These are phyloP conservation scores for Papilio helenus DNA, from an alignment of 1,140 invertebrate species.

Conservation along the genomic window DNA sequence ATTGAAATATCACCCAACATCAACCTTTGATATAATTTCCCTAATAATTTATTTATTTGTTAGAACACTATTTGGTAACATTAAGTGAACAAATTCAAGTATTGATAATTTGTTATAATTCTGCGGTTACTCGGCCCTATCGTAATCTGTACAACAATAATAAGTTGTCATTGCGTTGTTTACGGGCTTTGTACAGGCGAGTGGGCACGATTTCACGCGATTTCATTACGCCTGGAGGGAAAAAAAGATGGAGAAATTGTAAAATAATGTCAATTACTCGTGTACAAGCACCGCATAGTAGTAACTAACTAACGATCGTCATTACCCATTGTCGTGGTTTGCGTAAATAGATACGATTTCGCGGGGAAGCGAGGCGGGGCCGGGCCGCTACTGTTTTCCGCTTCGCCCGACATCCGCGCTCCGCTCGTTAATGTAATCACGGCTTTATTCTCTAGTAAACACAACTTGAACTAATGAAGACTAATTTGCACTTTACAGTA, in stretches of 20 bases:
- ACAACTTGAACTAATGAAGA: constrained; percentile 49
- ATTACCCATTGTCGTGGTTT: constrained; percentile 78
- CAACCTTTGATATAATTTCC: not conserved
- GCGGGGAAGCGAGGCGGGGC: constrained; percentile 65
- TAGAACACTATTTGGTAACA: not conserved
- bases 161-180: constrained; percentile 10
- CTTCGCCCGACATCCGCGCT: constrained; percentile 67
- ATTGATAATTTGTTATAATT: constrained; percentile 35
- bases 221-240: constrained; percentile 70
- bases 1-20: not conserved
- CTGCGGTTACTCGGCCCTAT: constrained; percentile 32
- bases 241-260: constrained; percentile 71
- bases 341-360: constrained; percentile 76
- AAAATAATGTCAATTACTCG: constrained; percentile 80
- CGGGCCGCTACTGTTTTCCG: constrained; percentile 64
- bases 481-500: constrained; percentile 44
- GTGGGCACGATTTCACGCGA: constrained; percentile 65
- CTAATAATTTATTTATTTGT: not conserved
- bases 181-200: constrained; percentile 49
- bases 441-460: constrained; percentile 62
- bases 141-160: constrained; percentile 24
- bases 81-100: constrained; percentile 17
- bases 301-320: constrained; percentile 78
- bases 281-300: constrained; percentile 58
- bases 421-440: constrained; percentile 70